A percentile compares a stretch with the other conserved stretches of the same genome.
Conservation (phyloP, 2,113 vertebrate genomes). For the Setophaga coronata region DNA sequence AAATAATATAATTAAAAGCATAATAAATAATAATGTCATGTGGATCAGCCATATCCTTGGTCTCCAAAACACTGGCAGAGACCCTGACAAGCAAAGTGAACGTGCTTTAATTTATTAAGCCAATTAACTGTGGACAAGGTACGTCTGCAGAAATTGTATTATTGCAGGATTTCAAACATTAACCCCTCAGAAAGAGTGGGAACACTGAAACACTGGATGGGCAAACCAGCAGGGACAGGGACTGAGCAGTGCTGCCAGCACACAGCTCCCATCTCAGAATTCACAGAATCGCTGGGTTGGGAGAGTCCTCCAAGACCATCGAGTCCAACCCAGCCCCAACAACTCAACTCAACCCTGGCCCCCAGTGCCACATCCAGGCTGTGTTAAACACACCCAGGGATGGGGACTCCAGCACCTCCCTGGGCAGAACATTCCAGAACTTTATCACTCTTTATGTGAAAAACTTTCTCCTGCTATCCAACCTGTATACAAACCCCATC, state of each 20-base stretch:
- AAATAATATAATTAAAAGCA: too few relatives aligned
- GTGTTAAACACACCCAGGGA: too few relatives aligned
- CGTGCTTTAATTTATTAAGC: background rate
- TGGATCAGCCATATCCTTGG: background rate
- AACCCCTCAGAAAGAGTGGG: background rate
- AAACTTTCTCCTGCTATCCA: too few relatives aligned
- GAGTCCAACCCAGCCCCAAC: too few relatives aligned
- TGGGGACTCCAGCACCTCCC: too few relatives aligned
- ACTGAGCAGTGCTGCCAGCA: accelerated
- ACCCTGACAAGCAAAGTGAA: background rate
- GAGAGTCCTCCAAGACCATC: too few relatives aligned
- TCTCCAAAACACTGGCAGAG: background rate
- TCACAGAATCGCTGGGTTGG: too few relatives aligned
- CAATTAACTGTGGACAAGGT: background rate
- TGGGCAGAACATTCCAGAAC: too few relatives aligned
- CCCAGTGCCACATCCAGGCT: too few relatives aligned
- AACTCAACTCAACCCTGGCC: accelerated
- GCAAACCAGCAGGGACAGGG: background rate
- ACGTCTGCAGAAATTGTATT: background rate
- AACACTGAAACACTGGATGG: background rate
- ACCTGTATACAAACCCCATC: background rate
- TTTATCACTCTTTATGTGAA: too few relatives aligned
- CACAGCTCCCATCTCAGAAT: background rate
- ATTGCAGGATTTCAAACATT: background rate
- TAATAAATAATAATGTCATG: background rate